Conservation (phyloP, 1,140 invertebrate genomes). For the Bombus fervidus region DNA sequence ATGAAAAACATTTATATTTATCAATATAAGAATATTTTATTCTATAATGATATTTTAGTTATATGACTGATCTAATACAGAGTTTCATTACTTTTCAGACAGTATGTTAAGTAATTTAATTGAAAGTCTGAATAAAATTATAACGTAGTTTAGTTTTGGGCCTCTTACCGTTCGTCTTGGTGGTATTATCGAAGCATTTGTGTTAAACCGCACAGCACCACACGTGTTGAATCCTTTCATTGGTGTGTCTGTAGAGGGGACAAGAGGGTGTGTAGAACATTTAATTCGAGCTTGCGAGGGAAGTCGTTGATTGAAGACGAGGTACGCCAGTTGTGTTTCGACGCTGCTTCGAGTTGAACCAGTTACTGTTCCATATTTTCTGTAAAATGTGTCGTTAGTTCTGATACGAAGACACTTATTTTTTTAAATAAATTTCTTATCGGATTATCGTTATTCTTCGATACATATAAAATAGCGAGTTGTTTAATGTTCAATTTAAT, state of each 20-base stretch:
- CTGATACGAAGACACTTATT: background rate
- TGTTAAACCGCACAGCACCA: constrained; percentile 19
- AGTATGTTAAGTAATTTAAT: background rate
- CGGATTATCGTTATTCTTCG: background rate
- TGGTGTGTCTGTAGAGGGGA: constrained; percentile 38
- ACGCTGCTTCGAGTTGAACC: constrained; percentile 37
- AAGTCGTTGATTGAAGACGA: constrained; percentile 70
- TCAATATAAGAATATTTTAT: too few species aligned
- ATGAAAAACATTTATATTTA: too few species aligned
- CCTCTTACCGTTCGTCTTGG: constrained; percentile 28
- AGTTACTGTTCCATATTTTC: constrained; percentile 6
- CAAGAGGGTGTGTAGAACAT: constrained; percentile 65
- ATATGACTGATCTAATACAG: background rate
- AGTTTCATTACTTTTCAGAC: background rate
- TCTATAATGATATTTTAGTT: too few species aligned
- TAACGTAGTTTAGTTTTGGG: background rate
- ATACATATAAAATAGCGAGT: background rate
- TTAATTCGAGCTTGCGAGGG: constrained; percentile 70
- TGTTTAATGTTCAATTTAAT: background rate
- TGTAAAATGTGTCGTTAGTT: background rate
- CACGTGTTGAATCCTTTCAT: constrained; percentile 52
- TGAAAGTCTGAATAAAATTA: background rate
- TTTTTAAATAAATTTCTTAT: background rate
- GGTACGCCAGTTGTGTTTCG: constrained; percentile 58
- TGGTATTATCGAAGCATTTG: constrained; percentile 28